Evolutionary conservation across 1,140 invertebrate species (phyloP), one percentile per base, ranked within the genome.

Genomic region (Melitaea cinxia): DNA sequence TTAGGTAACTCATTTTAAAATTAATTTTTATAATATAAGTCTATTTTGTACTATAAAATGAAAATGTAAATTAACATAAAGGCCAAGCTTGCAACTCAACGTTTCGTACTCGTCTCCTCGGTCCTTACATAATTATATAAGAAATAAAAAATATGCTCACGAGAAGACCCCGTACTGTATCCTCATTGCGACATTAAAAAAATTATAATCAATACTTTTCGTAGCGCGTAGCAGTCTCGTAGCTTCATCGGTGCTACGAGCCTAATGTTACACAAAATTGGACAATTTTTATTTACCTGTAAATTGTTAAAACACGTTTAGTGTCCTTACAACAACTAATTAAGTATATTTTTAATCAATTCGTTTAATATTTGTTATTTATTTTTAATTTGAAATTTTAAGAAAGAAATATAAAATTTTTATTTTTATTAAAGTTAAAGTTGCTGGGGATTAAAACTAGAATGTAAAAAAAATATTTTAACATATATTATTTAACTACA

Each of bases 151-250:
- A n/a, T n/a, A n/a, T n/a, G n/a, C n/a, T n/a, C n/a, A n/a, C n/a
- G n/a, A n/a, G n/a, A n/a, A n/a, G n/a, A n/a, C n/a, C n/a, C n/a
- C n/a, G n/a, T n/a, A n/a, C n/a, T n/a, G n/a, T 33, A 33, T 6
- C 15, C 14, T 42, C 15, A 3, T 17, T 7, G n/a, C 37, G 37
- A 17, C 2, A 17, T 23, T 45, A 56, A 53, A 56, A n/a, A n/a
- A 56, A 56, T 28, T 5, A 42, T 42, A 28, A 15, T 15, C 30
- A 52, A 56, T 54, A 39, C 28, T 42, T 68, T 62, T 70, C 79
- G 79, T 82, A 80, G 77, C 72, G 17, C 79, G 79, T 82, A 82
- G 79, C 70, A 53, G 47, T 56, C 65, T 79, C 79, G 79, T 82
- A 82, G 79, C 77, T 58, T 60, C 58, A 59, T 47, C 55, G 58